Evolutionary conservation across 2,888 invertebrate genomes (phyloP).

Genomic region (Cecidostiba fungosa): DNA sequence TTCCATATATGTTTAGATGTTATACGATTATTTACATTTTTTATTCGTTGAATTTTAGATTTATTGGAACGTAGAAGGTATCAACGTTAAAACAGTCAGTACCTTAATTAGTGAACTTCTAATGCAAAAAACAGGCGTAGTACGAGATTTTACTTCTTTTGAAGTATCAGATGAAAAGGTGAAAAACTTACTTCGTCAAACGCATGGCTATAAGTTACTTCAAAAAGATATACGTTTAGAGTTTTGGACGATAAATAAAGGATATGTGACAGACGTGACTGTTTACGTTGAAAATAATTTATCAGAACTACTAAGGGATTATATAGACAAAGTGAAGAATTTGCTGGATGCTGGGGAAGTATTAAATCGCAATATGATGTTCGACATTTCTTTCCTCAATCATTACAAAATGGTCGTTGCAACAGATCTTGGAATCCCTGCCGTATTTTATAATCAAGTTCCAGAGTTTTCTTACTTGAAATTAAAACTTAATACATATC

Average conservation of each 20-base stretch:
- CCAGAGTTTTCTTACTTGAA: constrained; percentile 69
- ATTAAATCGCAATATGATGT: constrained; percentile 61
- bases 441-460: constrained; percentile 71
- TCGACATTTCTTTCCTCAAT: constrained; percentile 66
- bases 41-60: constrained; percentile 65
- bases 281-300: constrained; percentile 38
- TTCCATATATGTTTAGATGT: background rate
- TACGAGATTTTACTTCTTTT: background rate
- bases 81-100: constrained; percentile 61
- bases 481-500: constrained; percentile 60
- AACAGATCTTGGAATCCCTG: constrained; percentile 79
- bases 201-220: constrained; percentile 25
- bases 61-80: constrained; percentile 66
- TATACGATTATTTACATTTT: background rate
- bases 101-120: constrained; percentile 14
- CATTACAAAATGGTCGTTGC: constrained; percentile 73
- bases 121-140: background rate
- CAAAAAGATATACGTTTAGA: constrained; percentile 68
- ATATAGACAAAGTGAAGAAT: constrained; percentile 34
- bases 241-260: constrained; percentile 65
- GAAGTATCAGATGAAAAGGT: constrained; percentile 65
- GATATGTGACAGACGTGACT: constrained; percentile 46
- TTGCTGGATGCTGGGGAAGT: constrained; percentile 26
- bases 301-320: constrained; percentile 23
- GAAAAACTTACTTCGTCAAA: constrained; percentile 62